A percentile compares a stretch with the other conserved stretches of the same genome.
Conservation (phyloP, 2,888 invertebrate species). For the Nemotelus pantherinus region DNA sequence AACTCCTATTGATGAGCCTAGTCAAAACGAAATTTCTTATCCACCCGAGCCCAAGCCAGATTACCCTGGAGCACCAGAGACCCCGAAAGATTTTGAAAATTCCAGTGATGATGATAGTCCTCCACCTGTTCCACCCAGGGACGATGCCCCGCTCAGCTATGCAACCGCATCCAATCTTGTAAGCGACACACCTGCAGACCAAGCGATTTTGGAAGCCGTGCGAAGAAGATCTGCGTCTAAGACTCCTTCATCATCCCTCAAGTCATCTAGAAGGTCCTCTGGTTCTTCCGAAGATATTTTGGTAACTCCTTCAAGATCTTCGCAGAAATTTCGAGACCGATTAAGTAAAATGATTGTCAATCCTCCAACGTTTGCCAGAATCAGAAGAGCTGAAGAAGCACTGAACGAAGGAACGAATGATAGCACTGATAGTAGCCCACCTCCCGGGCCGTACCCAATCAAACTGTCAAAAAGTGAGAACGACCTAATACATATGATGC, state of each 20-base stretch:
- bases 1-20: neutral
- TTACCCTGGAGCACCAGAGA: constrained; percentile 12
- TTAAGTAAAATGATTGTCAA: constrained; percentile 56
- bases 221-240: neutral
- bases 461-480: constrained; percentile 61
- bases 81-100: neutral
- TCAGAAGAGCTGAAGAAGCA: constrained; percentile 17
- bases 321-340: constrained; percentile 35
- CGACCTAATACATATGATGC: constrained; percentile 56
- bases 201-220: constrained; percentile 10
- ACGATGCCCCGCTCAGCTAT: neutral
- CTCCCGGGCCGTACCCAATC: constrained; percentile 42
- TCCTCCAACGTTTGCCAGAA: constrained; percentile 33
- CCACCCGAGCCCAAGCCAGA: constrained; percentile 30
- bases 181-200: constrained; percentile 14
- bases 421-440: neutral
- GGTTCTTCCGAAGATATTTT: constrained; percentile 11
- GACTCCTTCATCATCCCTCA: constrained; percentile 15
- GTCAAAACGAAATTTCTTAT: neutral
- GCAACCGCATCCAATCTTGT: constrained; percentile 8
- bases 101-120: constrained; percentile 1
- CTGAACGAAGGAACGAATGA: constrained; percentile 7
- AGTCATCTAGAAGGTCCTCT: constrained; percentile 30
- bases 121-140: constrained; percentile 6
- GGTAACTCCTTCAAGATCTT: constrained; percentile 26